Conservation (phyloP, 2,888 invertebrate species). For the Rhagonycha fulva region DNA sequence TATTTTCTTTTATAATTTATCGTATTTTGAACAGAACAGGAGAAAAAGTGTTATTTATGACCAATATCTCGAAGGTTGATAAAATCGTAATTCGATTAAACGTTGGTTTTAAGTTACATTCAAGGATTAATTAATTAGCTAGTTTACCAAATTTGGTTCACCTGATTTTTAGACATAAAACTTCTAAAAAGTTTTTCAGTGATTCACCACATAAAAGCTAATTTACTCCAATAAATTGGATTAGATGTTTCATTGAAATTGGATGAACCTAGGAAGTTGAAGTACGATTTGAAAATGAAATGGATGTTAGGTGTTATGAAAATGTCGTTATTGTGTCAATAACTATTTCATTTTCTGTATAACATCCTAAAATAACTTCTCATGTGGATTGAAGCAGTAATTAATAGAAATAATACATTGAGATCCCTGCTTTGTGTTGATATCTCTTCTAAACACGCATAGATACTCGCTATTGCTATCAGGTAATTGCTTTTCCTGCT, state of each 20-base stretch:
- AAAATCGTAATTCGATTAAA: not conserved
- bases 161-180: not conserved
- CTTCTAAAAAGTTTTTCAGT: not conserved
- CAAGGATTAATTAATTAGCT: not conserved
- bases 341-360: constrained; percentile 19
- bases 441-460: constrained; percentile 37
- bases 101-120: not conserved
- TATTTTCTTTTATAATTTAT: not conserved
- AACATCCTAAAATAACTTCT: constrained; percentile 30
- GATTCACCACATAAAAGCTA: not conserved
- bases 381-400: constrained; percentile 31
- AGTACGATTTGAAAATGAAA: not conserved
- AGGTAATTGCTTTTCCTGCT: constrained; percentile 37
- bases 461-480: constrained; percentile 36
- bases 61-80: not conserved
- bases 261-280: not conserved
- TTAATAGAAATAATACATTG: constrained; percentile 33
- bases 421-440: constrained; percentile 33
- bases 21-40: not conserved
- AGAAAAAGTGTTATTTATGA: not conserved
- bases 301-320: constrained; percentile 3
- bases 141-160: not conserved
- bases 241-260: not conserved
- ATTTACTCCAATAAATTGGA: not conserved
- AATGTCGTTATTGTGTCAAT: constrained; percentile 18